A percentile compares a stretch with the other conserved stretches of the same genome.
phyloP scores from a whole-genome alignment of 2,113 vertebrate species.

The Odontesthes bonariensis region DNA sequence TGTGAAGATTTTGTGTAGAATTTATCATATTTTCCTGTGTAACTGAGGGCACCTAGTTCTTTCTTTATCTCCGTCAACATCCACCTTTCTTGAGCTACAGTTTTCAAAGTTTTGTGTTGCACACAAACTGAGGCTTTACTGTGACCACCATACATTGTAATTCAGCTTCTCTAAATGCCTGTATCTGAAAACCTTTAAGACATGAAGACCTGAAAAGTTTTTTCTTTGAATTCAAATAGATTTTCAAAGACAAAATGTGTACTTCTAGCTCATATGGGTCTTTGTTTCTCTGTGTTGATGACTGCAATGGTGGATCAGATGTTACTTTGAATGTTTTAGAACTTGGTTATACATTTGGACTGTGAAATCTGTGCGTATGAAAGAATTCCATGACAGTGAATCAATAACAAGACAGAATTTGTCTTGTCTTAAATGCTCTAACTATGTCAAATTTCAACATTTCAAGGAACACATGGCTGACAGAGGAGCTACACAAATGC shows the following conservation, averaged over 20 bases:
- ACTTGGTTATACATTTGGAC: neutral
- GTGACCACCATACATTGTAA: neutral
- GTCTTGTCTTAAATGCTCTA: conserved; percentile 45
- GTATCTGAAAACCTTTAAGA: neutral
- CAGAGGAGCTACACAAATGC: conserved; percentile 24
- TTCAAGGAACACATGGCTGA: conserved; percentile 57
- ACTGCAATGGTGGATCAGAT: neutral
- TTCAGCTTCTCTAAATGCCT: neutral
- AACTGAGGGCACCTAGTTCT: neutral
- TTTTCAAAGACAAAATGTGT: neutral
- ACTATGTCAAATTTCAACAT: conserved; percentile 34
- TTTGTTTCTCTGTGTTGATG: neutral
- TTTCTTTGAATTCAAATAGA: neutral
- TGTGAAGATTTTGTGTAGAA: neutral
- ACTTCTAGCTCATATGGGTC: neutral
- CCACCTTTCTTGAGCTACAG: neutral
- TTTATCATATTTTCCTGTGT: neutral
- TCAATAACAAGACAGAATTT: conserved; percentile 52
- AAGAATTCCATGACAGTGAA: conserved; percentile 46
- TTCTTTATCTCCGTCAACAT: neutral
- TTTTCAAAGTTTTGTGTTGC: conserved; percentile 1
- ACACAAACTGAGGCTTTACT: neutral
- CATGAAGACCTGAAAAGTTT: neutral
- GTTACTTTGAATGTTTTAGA: neutral
- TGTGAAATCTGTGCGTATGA: conserved; percentile 25